Percentiles rank a stretch among this genome's conserved stretches.
Conservation (phyloP, 2,797 vertebrate species). For the Natrix natrix region DNA sequence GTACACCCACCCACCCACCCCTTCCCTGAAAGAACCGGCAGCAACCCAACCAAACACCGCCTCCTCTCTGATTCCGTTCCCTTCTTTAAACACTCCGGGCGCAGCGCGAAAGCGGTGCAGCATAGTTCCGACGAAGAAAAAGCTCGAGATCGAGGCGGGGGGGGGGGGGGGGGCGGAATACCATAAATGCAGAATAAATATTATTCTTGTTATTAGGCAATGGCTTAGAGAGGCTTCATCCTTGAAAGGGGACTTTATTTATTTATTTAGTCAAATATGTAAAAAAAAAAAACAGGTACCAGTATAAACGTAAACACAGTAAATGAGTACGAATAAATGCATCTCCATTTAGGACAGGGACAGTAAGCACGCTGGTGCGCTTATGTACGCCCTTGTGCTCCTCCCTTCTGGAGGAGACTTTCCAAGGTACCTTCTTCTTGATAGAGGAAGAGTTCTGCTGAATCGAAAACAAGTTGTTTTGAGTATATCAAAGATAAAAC, state of each 20-base stretch:
- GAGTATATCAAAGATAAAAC: background rate
- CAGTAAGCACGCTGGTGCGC: no score
- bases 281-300: no score
- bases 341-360: no score
- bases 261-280: no score
- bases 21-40: background rate
- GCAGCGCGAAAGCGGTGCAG: rapidly evolving
- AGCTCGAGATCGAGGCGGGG: background rate
- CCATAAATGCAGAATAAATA: background rate
- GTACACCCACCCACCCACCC: background rate
- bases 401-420: background rate
- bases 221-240: background rate
- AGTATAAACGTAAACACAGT: no score
- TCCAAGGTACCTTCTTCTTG: background rate
- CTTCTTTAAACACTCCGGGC: background rate
- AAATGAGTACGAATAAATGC: no score
- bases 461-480: background rate
- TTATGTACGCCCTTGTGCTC: no score
- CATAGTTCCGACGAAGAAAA: slow-evolving; percentile 41
- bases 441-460: background rate
- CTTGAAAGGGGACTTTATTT: background rate
- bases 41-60: background rate
- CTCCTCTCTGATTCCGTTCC: background rate
- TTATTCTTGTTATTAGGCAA: background rate
- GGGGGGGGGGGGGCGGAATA: no score